A percentile compares a stretch with the other conserved stretches of the same genome.
Evolutionary conservation across 2,113 vertebrate genomes (phyloP).

Genomic region (Ifrita kowaldi): DNA sequence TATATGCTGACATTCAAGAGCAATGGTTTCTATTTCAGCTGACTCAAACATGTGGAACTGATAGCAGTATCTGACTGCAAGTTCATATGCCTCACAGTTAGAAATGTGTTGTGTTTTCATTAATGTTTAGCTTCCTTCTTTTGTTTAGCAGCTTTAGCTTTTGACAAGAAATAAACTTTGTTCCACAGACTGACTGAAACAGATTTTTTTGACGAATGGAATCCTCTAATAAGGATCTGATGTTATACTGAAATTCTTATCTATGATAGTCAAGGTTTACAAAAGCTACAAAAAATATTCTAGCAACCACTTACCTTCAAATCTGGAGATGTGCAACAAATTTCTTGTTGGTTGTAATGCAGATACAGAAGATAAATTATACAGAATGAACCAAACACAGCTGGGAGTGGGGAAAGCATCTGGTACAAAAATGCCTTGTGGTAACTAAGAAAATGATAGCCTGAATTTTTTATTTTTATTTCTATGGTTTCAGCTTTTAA

Average conservation of each 20-base stretch:
- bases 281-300: neutral
- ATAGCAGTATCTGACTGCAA: slow-evolving; percentile 10
- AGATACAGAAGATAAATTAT: neutral
- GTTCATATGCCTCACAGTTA: neutral
- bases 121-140: slow-evolving; percentile 15
- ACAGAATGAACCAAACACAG: neutral
- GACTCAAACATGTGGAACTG: slow-evolving; percentile 6
- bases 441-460: neutral
- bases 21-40: neutral
- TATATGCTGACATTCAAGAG: neutral
- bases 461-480: neutral
- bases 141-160: neutral
- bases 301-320: neutral
- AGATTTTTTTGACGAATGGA: neutral
- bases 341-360: neutral
- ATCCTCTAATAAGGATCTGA: neutral
- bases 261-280: neutral
- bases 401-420: neutral
- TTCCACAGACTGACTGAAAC: neutral
- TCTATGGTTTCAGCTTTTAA: neutral
- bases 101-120: neutral
- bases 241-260: neutral
- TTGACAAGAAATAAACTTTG: slow-evolving; percentile 6
- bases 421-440: neutral
- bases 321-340: neutral